Evolutionary conservation across 2,113 vertebrate species (phyloP), one percentile per base, ranked within the genome.

Genomic region (Pangasianodon gigas): DNA sequence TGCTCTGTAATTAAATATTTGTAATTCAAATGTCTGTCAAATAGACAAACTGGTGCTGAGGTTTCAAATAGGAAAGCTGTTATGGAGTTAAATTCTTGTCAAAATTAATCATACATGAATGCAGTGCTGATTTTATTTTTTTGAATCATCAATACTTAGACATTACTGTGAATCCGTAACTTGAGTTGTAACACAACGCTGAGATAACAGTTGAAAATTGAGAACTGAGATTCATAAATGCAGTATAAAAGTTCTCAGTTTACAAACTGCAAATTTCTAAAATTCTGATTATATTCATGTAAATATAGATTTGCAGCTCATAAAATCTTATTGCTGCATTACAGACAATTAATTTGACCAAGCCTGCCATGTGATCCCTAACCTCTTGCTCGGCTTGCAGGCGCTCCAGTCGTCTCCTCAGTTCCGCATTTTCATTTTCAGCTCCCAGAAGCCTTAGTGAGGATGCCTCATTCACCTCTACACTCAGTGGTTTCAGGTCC

Each of bases 371-470:
- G 3, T 56, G 91, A 44, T 60, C 71, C n/a, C 94, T 94, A 90
- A 95, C 94, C 95, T 96, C 95, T 86, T 94, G 95, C 89, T 95
- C 95, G 8, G 94, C 95, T 92, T 95, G 94, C 65, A 96, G 92
- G 88, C 93, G 93, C 92, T 96, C 95, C 82, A 97, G 92, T n/a
- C 94, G 91, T 89, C 94, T 95, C 90, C 92, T 94, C 60, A 97
- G 94, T 91, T 95, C 95, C 0, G 94, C 94, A 29, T 96, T 96
- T 90, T 97, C 96, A 84, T 96, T 94, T 93, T 97, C 96, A 0
- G 96, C 95, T 89, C 96, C 96, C 89, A 97, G 93, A 84, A 97
- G 96, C 90, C 93, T 95, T 91, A 96, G 92, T 0, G 94, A 93
- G 1, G 96, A 96, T 0, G 95, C 95, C 90, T 96, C 95, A 0